A percentile compares a stretch with the other conserved stretches of the same genome.
Conservation (phyloP, 2,113 vertebrate species). For the Oophaga pumilio region DNA sequence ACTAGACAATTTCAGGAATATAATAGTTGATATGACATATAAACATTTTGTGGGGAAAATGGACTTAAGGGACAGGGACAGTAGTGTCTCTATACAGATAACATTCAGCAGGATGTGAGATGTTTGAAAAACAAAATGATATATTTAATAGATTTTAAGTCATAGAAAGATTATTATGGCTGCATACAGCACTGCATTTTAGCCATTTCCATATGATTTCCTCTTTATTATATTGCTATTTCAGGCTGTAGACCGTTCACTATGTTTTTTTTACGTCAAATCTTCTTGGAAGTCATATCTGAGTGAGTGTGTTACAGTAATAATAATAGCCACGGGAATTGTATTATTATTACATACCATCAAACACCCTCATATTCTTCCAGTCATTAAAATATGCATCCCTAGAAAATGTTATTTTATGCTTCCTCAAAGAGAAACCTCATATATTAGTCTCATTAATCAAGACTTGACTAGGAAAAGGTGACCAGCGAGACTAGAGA, state of each 20-base stretch:
- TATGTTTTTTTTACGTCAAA: neutral
- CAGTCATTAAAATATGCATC: slow-evolving; percentile 28
- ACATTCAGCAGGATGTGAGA: neutral
- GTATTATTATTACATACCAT: neutral
- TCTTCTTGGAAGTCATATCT: neutral
- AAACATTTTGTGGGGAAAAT: neutral
- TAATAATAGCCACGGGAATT: slow-evolving; percentile 5
- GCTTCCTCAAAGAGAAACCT: slow-evolving; percentile 3
- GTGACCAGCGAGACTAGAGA: neutral
- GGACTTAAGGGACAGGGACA: neutral
- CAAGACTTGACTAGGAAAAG: slow-evolving; percentile 26
- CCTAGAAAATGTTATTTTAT: slow-evolving; percentile 20
- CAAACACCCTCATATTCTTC: neutral
- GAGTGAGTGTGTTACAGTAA: neutral
- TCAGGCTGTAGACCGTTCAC: neutral
- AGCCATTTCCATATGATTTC: neutral
- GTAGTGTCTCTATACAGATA: neutral
- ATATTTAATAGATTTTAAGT: neutral
- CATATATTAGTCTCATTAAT: slow-evolving; percentile 45
- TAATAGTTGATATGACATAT: slow-evolving; percentile 6
- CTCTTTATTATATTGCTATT: neutral
- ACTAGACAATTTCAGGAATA: neutral
- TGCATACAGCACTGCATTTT: neutral
- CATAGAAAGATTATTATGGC: neutral
- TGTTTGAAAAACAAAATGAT: neutral